Evolutionary conservation across 2,888 invertebrate genomes (phyloP).

Genomic region (Deilephila elpenor): DNA sequence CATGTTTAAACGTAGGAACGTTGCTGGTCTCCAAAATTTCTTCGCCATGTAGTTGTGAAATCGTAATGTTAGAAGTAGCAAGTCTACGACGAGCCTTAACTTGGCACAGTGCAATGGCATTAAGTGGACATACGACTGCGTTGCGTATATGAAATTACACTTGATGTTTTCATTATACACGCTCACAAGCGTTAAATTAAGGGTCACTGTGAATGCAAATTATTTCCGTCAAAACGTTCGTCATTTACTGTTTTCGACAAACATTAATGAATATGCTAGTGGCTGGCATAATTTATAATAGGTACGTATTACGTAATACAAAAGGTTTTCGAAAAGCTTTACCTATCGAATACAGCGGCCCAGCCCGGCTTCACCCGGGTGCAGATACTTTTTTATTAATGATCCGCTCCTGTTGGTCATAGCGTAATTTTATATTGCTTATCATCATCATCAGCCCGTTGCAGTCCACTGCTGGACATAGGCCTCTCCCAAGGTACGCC

Average conservation of each 20-base stretch:
- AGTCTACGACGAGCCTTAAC: neutral
- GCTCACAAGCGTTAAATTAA: constrained; percentile 21
- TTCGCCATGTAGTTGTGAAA: neutral
- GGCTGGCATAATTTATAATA: neutral
- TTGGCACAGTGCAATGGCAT: neutral
- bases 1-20: neutral
- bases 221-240: constrained; percentile 13
- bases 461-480: no score
- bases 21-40: neutral
- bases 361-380: no score
- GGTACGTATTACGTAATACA: neutral
- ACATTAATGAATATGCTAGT: neutral
- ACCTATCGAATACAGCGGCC: no score
- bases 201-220: constrained; percentile 33
- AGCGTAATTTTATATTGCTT: no score
- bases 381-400: no score
- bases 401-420: no score
- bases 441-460: no score
- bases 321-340: no score
- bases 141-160: constrained; percentile 15
- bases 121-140: constrained; percentile 4
- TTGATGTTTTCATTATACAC: constrained; percentile 6
- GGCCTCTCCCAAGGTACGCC: no score
- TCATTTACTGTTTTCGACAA: neutral
- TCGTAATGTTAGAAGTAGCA: neutral